Conservation (phyloP, 2,797 vertebrate species). For the Prunella strophiata region DNA sequence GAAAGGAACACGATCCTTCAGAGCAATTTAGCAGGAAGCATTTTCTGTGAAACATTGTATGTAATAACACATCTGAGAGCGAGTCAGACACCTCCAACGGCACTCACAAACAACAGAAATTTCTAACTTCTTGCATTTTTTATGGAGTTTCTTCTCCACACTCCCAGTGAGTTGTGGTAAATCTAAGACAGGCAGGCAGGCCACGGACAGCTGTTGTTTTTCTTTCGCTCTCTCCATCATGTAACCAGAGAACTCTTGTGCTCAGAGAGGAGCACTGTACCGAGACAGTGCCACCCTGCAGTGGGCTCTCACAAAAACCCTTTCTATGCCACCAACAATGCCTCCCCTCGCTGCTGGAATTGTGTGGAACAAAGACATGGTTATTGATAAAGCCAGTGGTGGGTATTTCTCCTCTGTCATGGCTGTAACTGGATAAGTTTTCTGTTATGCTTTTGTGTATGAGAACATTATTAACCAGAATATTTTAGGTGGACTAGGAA, state of each 20-base stretch:
- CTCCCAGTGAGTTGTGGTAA: neutral
- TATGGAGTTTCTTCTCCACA: neutral
- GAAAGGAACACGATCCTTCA: neutral
- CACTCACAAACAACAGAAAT: neutral
- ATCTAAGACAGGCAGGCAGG: neutral
- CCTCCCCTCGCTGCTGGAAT: neutral
- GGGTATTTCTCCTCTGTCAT: neutral
- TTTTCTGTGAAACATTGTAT: neutral
- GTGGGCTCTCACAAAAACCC: conserved; percentile 9
- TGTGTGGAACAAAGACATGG: conserved; percentile 1
- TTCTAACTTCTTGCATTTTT: neutral
- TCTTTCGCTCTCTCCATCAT: neutral
- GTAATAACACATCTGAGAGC: neutral
- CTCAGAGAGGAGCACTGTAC: conserved; percentile 38
- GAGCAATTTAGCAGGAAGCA: neutral
- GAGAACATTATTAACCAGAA: neutral
- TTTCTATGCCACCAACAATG: conserved; percentile 36
- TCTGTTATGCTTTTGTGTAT: neutral
- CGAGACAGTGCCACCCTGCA: conserved; percentile 1
- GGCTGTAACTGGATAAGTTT: neutral
- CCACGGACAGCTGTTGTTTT: conserved; percentile 1
- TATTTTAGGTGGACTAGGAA: neutral
- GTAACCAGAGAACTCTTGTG: conserved; percentile 45
- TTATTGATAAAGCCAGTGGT: neutral
- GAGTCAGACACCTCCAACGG: neutral